Conservation (phyloP, 2,113 vertebrate genomes). For the Hippocampus barbouri region DNA sequence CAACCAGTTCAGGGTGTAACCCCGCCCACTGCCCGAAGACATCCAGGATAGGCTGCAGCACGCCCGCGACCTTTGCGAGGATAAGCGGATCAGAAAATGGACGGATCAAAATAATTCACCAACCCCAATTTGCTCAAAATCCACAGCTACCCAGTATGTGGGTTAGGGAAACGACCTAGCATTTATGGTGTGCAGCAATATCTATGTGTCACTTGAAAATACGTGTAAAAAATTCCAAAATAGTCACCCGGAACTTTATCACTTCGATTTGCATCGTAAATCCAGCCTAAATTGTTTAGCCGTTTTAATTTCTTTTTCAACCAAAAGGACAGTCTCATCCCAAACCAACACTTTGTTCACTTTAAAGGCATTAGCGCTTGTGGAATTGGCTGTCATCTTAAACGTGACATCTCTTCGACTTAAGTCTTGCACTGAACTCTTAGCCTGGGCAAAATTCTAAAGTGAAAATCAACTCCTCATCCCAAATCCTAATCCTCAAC, state of each 20-base stretch:
- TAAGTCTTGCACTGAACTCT: constrained; percentile 18
- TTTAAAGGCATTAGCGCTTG: not conserved
- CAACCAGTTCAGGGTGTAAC: too few species aligned
- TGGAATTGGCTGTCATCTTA: constrained; percentile 2
- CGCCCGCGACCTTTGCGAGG: too few species aligned
- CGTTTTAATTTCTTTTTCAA: not conserved
- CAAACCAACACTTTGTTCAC: constrained; percentile 1
- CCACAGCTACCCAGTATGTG: too few species aligned
- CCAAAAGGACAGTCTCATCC: not conserved
- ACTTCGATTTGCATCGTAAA: not conserved
- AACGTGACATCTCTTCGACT: constrained; percentile 7
- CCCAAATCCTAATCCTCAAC: constrained; percentile 45
- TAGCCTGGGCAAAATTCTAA: constrained; percentile 18
- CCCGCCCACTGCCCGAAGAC: too few species aligned
- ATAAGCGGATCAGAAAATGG: too few species aligned
- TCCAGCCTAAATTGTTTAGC: not conserved
- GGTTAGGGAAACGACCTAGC: too few species aligned
- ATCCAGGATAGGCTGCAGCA: too few species aligned
- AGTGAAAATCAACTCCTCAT: constrained; percentile 47
- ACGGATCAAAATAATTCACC: too few species aligned
- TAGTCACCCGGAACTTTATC: not conserved
- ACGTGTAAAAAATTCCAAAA: too few species aligned
- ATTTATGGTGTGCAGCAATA: not conserved
- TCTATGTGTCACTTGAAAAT: too few species aligned
- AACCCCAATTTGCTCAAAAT: too few species aligned